phyloP scores from a whole-genome alignment of 2,888 invertebrate genomes.

The Calliopum simillimum region DNA sequence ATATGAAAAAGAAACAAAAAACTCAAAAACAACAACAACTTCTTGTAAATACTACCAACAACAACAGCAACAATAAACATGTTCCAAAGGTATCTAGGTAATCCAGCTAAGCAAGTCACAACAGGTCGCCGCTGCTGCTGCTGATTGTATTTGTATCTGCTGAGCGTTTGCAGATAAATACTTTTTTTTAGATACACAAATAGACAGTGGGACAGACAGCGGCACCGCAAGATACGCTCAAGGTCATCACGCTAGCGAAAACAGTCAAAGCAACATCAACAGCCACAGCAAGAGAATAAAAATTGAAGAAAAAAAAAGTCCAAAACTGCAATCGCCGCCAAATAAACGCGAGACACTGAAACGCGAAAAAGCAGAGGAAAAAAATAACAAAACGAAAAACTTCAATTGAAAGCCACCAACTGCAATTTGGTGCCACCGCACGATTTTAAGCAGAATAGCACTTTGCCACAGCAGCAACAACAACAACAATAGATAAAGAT shows the following conservation, averaged over 20 bases:
- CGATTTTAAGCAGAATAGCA: neutral
- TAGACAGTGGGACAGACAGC: constrained; percentile 11
- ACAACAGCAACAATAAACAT: constrained; percentile 5
- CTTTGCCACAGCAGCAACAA: constrained; percentile 10
- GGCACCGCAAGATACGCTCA: constrained; percentile 44
- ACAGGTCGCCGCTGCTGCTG: neutral
- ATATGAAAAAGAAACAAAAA: neutral
- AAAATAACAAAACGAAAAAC: constrained; percentile 19
- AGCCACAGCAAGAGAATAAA: neutral
- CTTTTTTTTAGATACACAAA: constrained; percentile 15
- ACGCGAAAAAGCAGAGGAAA: neutral
- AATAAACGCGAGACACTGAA: constrained; percentile 1
- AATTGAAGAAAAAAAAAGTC: neutral
- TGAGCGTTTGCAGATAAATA: neutral
- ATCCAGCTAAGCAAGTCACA: constrained; percentile 10
- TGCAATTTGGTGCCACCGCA: neutral
- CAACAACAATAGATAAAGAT: constrained; percentile 1
- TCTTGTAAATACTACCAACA: neutral
- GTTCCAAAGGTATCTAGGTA: constrained; percentile 24
- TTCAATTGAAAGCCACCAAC: neutral
- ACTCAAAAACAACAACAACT: constrained; percentile 20
- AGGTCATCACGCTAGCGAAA: constrained; percentile 49
- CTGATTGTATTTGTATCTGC: constrained; percentile 9
- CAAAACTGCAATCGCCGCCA: constrained; percentile 11
- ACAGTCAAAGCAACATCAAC: neutral